Base-by-base conservation (phyloP, 2,113 vertebrate genomes). In the Malurus elegans region DNA sequence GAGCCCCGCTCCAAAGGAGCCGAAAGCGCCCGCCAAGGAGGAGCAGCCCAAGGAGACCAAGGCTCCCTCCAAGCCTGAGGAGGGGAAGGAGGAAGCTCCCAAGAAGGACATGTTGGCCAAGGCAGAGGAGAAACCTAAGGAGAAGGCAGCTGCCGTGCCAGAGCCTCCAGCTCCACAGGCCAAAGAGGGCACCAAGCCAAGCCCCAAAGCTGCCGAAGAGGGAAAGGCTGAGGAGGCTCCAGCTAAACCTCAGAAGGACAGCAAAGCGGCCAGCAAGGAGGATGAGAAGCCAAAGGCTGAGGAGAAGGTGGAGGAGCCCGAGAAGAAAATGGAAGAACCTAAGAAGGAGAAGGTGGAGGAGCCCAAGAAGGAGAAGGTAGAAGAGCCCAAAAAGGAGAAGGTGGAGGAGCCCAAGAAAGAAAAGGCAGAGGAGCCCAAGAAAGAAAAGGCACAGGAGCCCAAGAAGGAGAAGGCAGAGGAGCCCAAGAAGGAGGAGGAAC, bases 271-370 rank as follows among this genome's bases (percentile, higher is more conserved):
- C 48, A 72, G 12, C 17, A 97, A 97, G 65, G 95, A 97, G 38
- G 65, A 94, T 7, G 96, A 95, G 6, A 96, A 98, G 45, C 90
- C 86, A 51, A 98, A 97, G 66, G 97, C 91, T 57, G 97, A 98
- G 83, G 69, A 79, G 61, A 88, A 78, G 42, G 42, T 5, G 17
- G 85, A 79, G 48, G 69, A 75, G 42, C 58, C 79, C 29, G 51
- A 97, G 86, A 62, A 91, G 32, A 56, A 80, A 51, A 54, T 36
- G 2, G 57, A 93, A 7, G 95, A 93, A 29, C 91, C 92, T 12
- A 97, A 97, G 76, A 97, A 97, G 60, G 93, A 92, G 11, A 67
- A 86, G 36, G 76, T 9, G 1, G 50, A 95, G 13, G 97, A 97
- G 14, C 64, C 97, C 86, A 97, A 97, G 53, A 58, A 80, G 17